Conservation (phyloP, 2,113 vertebrate species). For the Alethe castanea region DNA sequence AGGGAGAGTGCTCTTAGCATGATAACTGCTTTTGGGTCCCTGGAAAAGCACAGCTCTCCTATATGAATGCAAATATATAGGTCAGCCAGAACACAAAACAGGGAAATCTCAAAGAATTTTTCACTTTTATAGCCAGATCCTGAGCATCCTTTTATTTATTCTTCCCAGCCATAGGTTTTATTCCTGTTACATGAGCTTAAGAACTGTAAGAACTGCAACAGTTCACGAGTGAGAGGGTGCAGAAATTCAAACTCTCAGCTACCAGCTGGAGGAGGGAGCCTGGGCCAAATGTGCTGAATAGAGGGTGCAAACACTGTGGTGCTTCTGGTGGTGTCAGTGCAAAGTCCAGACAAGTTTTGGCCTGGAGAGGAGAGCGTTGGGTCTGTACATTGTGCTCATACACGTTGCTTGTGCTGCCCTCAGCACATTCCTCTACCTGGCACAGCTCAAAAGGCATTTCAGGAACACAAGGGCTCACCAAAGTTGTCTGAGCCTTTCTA, state of each 20-base stretch:
- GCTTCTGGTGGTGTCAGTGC: neutral
- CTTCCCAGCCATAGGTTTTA: neutral
- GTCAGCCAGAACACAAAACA: neutral
- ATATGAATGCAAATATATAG: neutral
- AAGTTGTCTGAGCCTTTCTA: neutral
- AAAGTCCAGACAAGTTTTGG: neutral
- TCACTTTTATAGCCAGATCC: neutral
- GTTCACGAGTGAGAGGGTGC: neutral
- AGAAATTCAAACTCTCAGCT: neutral
- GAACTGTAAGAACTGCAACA: neutral
- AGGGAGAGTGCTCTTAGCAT: accelerated
- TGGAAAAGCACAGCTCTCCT: neutral
- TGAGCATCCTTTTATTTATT: neutral
- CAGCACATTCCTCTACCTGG: neutral
- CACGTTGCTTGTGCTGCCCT: neutral
- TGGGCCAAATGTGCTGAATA: neutral
- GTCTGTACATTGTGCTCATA: neutral
- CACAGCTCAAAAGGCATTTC: neutral
- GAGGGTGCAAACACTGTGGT: neutral
- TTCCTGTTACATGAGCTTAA: neutral
- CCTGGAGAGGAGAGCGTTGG: neutral
- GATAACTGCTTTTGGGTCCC: neutral
- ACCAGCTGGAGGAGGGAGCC: neutral
- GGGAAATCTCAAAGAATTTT: neutral
- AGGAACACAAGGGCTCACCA: neutral